Percentiles rank a stretch among this genome's conserved stretches.
These are phyloP conservation scores for Actinemys pallida DNA, from an alignment of 2,113 vertebrate species.

Conservation along the genomic window DNA sequence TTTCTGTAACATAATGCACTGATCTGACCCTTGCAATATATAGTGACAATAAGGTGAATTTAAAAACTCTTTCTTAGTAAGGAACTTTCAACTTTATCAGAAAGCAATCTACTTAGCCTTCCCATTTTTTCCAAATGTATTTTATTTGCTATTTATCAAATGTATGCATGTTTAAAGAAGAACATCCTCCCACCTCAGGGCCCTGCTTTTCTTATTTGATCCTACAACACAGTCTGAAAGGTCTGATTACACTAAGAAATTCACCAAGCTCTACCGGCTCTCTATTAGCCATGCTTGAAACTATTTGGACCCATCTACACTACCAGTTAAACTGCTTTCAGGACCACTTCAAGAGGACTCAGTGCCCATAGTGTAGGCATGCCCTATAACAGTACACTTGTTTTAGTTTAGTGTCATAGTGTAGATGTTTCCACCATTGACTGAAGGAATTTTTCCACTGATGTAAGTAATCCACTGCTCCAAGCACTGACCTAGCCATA, in stretches of 20 bases:
- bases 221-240: neutral
- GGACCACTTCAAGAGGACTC: neutral
- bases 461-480: neutral
- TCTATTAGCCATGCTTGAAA: neutral
- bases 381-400: neutral
- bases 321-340: neutral
- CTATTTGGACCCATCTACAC: neutral
- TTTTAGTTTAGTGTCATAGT: neutral
- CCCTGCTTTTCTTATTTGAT: neutral
- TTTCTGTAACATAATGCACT: rapidly evolving
- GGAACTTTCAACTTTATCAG: neutral
- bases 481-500: neutral
- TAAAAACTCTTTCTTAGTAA: neutral
- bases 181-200: rapidly evolving
- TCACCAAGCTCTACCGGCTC: neutral
- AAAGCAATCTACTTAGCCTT: neutral
- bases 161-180: rapidly evolving
- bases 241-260: neutral
- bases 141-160: neutral
- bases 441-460: neutral
- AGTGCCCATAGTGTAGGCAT: rapidly evolving
- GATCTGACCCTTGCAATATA: neutral
- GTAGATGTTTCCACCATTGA: neutral
- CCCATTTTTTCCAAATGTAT: neutral
- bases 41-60: rapidly evolving